phyloP scores from a whole-genome alignment of 1,140 invertebrate species.

The Lerema accius region DNA sequence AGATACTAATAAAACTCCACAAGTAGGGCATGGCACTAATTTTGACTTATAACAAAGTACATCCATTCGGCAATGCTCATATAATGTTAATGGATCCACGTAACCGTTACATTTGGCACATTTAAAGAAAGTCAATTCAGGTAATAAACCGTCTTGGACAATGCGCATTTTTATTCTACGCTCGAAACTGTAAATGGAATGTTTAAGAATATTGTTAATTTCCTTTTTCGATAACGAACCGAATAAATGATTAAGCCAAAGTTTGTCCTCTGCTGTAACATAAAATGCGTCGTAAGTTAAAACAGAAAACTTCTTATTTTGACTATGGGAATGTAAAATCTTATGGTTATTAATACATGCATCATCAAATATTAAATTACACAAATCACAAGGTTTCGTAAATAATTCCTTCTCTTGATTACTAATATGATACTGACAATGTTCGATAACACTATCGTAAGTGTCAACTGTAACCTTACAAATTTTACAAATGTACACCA shows the following conservation, averaged over 20 bases:
- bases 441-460: slow-evolving; percentile 63
- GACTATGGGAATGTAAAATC: slow-evolving; percentile 38
- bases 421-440: slow-evolving; percentile 55
- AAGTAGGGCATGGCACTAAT: slow-evolving; percentile 50
- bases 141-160: slow-evolving; percentile 46
- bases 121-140: slow-evolving; percentile 51
- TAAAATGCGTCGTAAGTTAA: slow-evolving; percentile 54
- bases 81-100: slow-evolving; percentile 45
- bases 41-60: slow-evolving; percentile 36
- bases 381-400: slow-evolving; percentile 42
- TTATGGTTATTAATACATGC: slow-evolving; percentile 41
- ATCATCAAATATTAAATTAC: slow-evolving; percentile 43
- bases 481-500: slow-evolving; percentile 52
- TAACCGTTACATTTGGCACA: slow-evolving; percentile 56
- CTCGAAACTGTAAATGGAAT: slow-evolving; percentile 58
- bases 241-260: slow-evolving; percentile 61
- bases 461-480: slow-evolving; percentile 47
- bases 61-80: slow-evolving; percentile 39
- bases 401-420: slow-evolving; percentile 27
- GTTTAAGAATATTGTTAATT: slow-evolving; percentile 41
- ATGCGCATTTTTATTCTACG: slow-evolving; percentile 57
- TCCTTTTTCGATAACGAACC: slow-evolving; percentile 31
- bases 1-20: slow-evolving; percentile 50
- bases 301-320: slow-evolving; percentile 30
- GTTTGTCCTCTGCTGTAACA: slow-evolving; percentile 50